Evolutionary conservation across 1,140 invertebrate genomes (phyloP), one percentile per base, ranked within the genome.

Genomic region (Rhagoletis zephyria): DNA sequence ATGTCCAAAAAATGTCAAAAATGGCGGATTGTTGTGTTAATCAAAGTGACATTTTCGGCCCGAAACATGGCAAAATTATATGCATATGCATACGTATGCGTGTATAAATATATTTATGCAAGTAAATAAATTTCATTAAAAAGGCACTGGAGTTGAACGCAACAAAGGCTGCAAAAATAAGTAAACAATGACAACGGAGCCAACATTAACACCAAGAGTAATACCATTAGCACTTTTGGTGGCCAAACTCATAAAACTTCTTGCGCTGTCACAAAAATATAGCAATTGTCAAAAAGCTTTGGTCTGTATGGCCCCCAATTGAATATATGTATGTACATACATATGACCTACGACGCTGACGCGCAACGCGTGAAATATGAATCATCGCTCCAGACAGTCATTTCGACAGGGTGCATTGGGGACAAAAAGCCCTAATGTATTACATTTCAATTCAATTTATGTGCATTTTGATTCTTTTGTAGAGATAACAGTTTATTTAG

Each of bases 11-110:
- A 56, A n/a, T 81, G 74, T 81, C 74, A 81, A 56, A 81, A 81
- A 51, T 56, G 51, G 74, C 74, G 48, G 56, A 56, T 81, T 74
- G 48, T 56, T 81, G 48, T 81, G 74, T 81, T 81, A 81, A 81
- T 81, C 74, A 81, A 81, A 81, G 9, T 81, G 74, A 81, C 74
- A 81, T 81, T 81, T 77, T 81, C 48, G 74, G 74, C 74, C 48
- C 51, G 67, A 51, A 81, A 56, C 40, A 2, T 30, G 30, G 4
- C 42, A 77, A 14, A 74, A 12, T 40, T 14, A 9, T 42, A 81
- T 30, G 45, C 48, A 59, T 30, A 56, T 9, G 45, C 48, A 59
- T 30, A 56, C 3, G 16, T 48, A 1, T 30, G 2, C 9, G 56
- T 56, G 12, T 12, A 70, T 45, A 70, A 45, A 81, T 19, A 70